Base-by-base conservation (phyloP, 2,113 vertebrate genomes). In the Ameiurus melas region DNA sequence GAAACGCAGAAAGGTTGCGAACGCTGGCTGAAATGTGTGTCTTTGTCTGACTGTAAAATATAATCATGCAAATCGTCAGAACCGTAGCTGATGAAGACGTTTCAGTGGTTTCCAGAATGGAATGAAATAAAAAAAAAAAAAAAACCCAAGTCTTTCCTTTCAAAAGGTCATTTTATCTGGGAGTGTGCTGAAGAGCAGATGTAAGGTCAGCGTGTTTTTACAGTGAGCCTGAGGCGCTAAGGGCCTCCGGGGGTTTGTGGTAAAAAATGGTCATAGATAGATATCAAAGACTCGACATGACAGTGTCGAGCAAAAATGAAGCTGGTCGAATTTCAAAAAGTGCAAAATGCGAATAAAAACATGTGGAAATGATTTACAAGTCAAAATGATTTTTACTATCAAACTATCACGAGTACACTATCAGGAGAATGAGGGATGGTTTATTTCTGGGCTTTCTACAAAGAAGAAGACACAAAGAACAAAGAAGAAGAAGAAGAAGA, bases 201-300 rank as follows among this genome's bases (percentile, higher is more conserved):
- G 82, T 64, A 64, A 62, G 85, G 83, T 73, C 68, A 70, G 70
- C 17, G 68, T 66, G 80, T 68, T 75, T 82, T 86, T 43, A 84
- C 22, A 33, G 58, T 64, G 47, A 64, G 89, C 79, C 83, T 33
- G 84, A 90, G 87, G 87, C 83, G 81, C 71, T 84, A 82, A 81
- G 85, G 0, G 16, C 64, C 43, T 25, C 55, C 1, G 51, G 62
- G 64, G 36, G 27, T 53, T 51, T 53, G 47, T 30, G 47, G 39
- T 51, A 70, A 84, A 84, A 51, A 84, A 84, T 22, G 27, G 27
- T 68, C 36, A 53, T 53, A 68, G 85, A 80, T 70, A 71, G 80
- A 82, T 25, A 60, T 82, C 80, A 82, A 7, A 25, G 17, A 36
- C 30, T 55, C 53, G 39, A 86, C 78, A 89, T 70, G 71, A 58